These are phyloP conservation scores for Poeciliopsis occidentalis DNA, from an alignment of 2,113 vertebrate genomes.

Conservation along the genomic window DNA sequence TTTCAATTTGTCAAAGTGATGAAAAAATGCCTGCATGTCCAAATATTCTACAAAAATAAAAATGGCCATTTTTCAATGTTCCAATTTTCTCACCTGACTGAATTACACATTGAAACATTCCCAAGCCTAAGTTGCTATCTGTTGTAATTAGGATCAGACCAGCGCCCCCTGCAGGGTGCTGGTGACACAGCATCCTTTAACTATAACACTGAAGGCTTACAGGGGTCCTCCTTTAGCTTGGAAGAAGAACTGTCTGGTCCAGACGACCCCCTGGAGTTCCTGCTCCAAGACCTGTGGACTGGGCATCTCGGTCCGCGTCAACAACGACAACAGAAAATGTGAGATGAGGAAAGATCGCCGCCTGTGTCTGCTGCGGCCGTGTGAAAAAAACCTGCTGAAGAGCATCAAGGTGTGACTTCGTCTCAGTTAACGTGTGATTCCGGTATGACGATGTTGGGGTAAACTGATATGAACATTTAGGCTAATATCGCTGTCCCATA, in stretches of 20 bases:
- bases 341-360: conserved; percentile 90
- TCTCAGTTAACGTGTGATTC: background rate
- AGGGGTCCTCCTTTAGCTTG: conserved; percentile 89
- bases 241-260: conserved; percentile 93
- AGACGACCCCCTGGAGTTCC: conserved; percentile 92
- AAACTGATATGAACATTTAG: no score
- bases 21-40: no score
- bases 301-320: conserved; percentile 90
- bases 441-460: no score
- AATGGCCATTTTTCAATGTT: no score
- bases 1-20: no score
- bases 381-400: conserved; percentile 77
- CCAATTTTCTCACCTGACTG: background rate
- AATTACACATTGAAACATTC: background rate
- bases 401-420: conserved; percentile 83
- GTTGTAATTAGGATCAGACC: background rate
- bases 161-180: conserved; percentile 24
- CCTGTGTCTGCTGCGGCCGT: conserved; percentile 91
- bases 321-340: conserved; percentile 91
- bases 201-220: conserved; percentile 87
- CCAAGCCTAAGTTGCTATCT: no score
- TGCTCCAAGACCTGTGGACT: conserved; percentile 93
- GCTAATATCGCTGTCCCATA: no score
- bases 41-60: no score
- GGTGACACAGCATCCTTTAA: conserved; percentile 72